These are phyloP conservation scores for Gouania willdenowi DNA, from an alignment of 2,797 vertebrate species.

Conservation along the genomic window DNA sequence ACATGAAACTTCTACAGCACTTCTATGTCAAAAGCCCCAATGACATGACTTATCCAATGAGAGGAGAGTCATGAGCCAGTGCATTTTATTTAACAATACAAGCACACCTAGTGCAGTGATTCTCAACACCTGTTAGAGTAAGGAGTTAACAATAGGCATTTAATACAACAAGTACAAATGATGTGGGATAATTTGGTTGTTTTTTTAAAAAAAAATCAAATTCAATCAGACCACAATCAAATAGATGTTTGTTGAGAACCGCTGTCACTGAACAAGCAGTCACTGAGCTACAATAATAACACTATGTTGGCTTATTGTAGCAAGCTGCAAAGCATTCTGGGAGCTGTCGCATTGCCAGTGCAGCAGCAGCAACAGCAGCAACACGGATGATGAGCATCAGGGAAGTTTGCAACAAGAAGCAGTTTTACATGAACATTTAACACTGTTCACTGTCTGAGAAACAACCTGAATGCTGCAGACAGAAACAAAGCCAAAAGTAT, in stretches of 20 bases:
- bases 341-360: conserved; percentile 44
- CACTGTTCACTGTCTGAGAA: no score
- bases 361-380: conserved; percentile 29
- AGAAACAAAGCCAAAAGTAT: conserved; percentile 7
- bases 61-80: conserved; percentile 28
- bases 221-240: conserved; percentile 16
- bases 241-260: conserved; percentile 44
- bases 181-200: no score
- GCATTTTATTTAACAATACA: conserved; percentile 27
- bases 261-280: conserved; percentile 23
- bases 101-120: conserved; percentile 39
- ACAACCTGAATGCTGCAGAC: conserved; percentile 17
- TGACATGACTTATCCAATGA: conserved; percentile 21
- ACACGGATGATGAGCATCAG: conserved; percentile 12
- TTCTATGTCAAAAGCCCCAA: conserved; percentile 20
- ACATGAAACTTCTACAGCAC: conserved; percentile 7
- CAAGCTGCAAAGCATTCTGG: conserved; percentile 38
- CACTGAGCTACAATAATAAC: conserved; percentile 12
- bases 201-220: conserved; percentile 2
- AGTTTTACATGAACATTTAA: neutral
- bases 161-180: conserved; percentile 1
- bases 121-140: conserved; percentile 37
- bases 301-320: conserved; percentile 25
- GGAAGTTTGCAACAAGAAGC: conserved; percentile 15
- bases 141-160: conserved; percentile 8